These are phyloP conservation scores for Andrena chrysosceles DNA, from an alignment of 2,888 invertebrate genomes.

Conservation along the genomic window DNA sequence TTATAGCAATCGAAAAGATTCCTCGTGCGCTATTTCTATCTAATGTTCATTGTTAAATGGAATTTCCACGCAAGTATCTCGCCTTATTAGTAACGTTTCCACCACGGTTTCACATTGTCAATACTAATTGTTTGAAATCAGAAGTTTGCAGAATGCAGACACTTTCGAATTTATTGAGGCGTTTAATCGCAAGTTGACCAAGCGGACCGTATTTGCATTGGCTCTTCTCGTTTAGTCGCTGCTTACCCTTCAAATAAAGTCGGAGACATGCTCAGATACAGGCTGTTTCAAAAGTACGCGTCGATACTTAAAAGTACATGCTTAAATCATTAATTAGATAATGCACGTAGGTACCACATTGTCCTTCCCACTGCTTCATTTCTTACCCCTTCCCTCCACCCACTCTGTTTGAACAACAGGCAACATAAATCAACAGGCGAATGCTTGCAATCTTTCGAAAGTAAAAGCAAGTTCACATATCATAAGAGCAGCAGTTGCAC, in stretches of 20 bases:
- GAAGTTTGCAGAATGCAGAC: slow-evolving; percentile 13
- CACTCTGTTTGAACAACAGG: no score
- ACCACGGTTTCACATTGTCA: not conserved
- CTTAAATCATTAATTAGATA: not conserved
- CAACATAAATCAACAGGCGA: no score
- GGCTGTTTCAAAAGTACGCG: not conserved
- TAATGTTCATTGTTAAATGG: no score
- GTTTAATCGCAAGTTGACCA: slow-evolving; percentile 11
- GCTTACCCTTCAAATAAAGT: not conserved
- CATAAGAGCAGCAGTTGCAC: no score
- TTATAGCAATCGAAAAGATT: no score
- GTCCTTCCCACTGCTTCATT: no score
- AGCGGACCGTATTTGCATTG: slow-evolving; percentile 37
- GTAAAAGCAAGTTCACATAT: no score
- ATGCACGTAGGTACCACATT: no score
- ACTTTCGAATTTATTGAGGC: not conserved
- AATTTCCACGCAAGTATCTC: not conserved
- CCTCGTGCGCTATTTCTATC: not conserved
- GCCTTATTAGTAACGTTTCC: not conserved
- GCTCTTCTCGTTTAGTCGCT: not conserved
- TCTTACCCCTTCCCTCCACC: no score
- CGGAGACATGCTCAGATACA: not conserved
- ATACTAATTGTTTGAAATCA: not conserved
- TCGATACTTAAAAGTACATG: not conserved
- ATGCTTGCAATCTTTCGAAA: no score